A percentile compares a stretch with the other conserved stretches of the same genome.
These are phyloP conservation scores for Strongylocentrotus purpuratus DNA, from an alignment of 35 echinoderm and acorn worm species.

Conservation along the genomic window DNA sequence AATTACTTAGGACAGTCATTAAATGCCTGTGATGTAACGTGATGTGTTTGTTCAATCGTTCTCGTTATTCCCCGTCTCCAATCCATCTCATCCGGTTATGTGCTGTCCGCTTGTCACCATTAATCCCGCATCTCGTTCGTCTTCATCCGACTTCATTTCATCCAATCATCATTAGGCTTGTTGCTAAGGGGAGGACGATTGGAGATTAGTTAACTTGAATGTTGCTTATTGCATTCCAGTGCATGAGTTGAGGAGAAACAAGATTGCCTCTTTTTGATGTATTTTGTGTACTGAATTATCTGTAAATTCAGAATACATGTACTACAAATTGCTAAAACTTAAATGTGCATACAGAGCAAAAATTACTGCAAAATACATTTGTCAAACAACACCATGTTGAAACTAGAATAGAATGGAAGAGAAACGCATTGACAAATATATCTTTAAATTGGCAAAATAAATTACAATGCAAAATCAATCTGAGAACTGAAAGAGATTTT, in stretches of 20 bases:
- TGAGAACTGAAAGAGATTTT: no score
- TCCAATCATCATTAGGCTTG: slow-evolving; percentile 48
- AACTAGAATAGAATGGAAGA: no score
- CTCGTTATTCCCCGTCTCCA: slow-evolving; percentile 9
- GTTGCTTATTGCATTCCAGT: neutral
- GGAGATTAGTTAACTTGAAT: neutral
- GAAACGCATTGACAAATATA: no score
- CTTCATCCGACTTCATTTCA: slow-evolving; percentile 31
- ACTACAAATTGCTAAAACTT: no score
- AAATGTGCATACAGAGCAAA: no score
- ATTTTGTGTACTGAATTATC: no score
- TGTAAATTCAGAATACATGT: no score
- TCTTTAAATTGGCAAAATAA: no score
- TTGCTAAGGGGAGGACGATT: slow-evolving; percentile 29
- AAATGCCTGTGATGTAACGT: slow-evolving; percentile 6
- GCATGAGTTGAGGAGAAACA: neutral
- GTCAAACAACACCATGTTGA: no score
- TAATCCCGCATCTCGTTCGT: slow-evolving; percentile 29
- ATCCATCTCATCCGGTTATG: slow-evolving; percentile 17
- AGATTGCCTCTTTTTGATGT: no score
- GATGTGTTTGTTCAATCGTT: slow-evolving; percentile 26
- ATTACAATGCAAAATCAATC: no score
- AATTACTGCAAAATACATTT: no score
- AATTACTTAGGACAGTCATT: neutral
- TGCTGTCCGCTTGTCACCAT: slow-evolving; percentile 27